A percentile compares a stretch with the other conserved stretches of the same genome.
phyloP scores from a whole-genome alignment of 2,797 vertebrate species.

The Nannoperca obscura region DNA sequence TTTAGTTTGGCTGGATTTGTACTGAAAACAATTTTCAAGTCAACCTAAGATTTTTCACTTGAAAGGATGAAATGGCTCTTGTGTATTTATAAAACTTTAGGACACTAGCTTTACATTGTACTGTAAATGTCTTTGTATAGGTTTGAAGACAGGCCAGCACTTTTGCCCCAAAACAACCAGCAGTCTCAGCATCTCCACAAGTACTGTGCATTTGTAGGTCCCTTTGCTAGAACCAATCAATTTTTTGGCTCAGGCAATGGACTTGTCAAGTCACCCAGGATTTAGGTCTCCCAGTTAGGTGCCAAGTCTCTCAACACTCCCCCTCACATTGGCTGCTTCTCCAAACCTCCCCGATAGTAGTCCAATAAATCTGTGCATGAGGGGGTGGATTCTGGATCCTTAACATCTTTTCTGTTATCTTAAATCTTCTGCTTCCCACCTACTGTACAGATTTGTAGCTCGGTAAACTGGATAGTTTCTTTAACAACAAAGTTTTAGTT shows the following conservation, averaged over 20 bases:
- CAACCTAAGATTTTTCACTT: neutral
- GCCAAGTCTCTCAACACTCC: conserved; percentile 57
- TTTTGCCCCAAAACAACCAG: conserved; percentile 34
- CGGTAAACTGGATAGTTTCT: neutral
- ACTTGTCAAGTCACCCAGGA: conserved; percentile 66
- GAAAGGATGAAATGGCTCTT: neutral
- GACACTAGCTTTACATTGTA: neutral
- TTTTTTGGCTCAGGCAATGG: conserved; percentile 50
- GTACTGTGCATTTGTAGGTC: conserved; percentile 23
- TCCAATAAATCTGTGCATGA: conserved; percentile 46
- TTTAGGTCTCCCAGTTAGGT: conserved; percentile 66
- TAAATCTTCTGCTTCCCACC: conserved; percentile 9
- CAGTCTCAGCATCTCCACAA: conserved; percentile 28
- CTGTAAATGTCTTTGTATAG: conserved; percentile 6
- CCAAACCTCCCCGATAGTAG: conserved; percentile 39
- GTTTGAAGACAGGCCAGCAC: neutral
- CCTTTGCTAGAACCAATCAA: conserved; percentile 40
- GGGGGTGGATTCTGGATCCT: conserved; percentile 51
- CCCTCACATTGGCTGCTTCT: conserved; percentile 38
- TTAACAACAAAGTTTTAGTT: neutral
- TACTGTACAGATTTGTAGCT: neutral
- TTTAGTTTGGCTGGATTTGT: neutral
- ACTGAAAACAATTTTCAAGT: neutral
- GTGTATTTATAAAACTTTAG: neutral
- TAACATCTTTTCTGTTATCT: conserved; percentile 34